Base-by-base conservation (phyloP, 2,888 invertebrate genomes). In the Heliconius ethilla region DNA sequence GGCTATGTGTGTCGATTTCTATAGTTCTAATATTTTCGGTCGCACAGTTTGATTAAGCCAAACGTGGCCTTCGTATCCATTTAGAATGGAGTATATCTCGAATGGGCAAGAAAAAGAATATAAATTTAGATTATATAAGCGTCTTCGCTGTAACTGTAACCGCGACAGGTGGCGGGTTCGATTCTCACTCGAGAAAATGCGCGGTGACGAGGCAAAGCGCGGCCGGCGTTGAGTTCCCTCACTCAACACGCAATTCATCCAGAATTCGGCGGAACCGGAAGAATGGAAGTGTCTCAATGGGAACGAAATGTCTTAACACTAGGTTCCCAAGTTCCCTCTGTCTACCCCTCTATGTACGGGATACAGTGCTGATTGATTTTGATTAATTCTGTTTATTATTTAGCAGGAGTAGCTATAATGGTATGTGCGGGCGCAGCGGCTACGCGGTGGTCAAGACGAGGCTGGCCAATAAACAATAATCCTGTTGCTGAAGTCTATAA, bases 361-460 rank as follows among this genome's bases (percentile, higher is more conserved):
- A 45, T 45, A 45, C 45, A 45, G 18, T 45, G 45, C 18, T 45
- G 45, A 45, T 45, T 33, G 33, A 33, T 33, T 7, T 33, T 51
- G 7, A 69, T 59, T 27, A 25, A 33, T 15, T 33, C 29, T 62
- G 10, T 55, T 25, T 33, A 22, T 66, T 51, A 85, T 86, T 69
- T 84, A 94, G 94, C 94, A 70, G 94, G 94, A 37, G 93, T 94
- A n/a, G 93, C 93, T 3, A 89, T 94, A 62, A 94, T 94, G 94
- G 89, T 94, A 33, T 93, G 93, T 80, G 93, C 92, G n/a, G 89
- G 86, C n/a, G 86, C 91, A 59, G 93, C 94, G 0, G 90, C 91
- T 1, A 93, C 94, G 10, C 87, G 93, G 11, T 94, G 94, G 94
- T 84, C 91, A 2, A 90, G 91, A 0, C 90, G 91, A 1, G 91